Base-by-base conservation (phyloP, 30 jellyfish, hydroid and myxozoan genomes). In the Phacellophora camtschatica region DNA sequence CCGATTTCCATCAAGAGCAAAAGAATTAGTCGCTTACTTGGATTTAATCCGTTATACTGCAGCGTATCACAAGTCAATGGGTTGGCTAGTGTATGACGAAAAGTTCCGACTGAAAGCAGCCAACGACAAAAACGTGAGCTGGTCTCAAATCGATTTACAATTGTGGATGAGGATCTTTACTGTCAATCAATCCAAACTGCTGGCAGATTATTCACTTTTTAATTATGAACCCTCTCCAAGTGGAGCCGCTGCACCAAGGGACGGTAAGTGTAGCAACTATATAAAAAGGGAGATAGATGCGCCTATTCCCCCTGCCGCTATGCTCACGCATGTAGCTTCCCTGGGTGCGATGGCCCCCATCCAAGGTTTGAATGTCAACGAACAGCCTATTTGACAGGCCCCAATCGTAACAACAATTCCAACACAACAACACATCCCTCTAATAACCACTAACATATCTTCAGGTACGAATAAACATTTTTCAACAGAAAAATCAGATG, bases 41-140 rank as follows among this genome's bases (percentile, higher is more conserved):
- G 77, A 63, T 8, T 28, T 63, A 2, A 63, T 63, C 42, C 54
- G 57, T 29, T 63, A 63, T 32, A 54, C 77, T 10, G 77, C 77
- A 5, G 28, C 54, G 3, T 25, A 63, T 18, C 77, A 63, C 53
- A 51, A 63, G 50, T 32, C 77, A 1, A 27, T 63, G 58, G 77
- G 32, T 5, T 63, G 77, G 77, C 30, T 63, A 31, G 11, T 63
- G 30, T 63, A 63, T 63, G 77, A 63, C 23, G 54, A 63, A 24
- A 63, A 63, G 23, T 30, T 63, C 53, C 15, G 77, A 16, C 45
- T 63, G 53, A 63, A 63, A 18, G 77, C 77, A 63, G 77, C 77
- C 54, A 63, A 63, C 46, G 54, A 63, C 23, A 63, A 63, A 29
- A 25, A 28, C 4, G 24, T 63, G 6, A 63, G 53, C 23, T 63